Evolutionary conservation across 2,888 invertebrate genomes (phyloP).

Genomic region (Meghimatium bilineatum): DNA sequence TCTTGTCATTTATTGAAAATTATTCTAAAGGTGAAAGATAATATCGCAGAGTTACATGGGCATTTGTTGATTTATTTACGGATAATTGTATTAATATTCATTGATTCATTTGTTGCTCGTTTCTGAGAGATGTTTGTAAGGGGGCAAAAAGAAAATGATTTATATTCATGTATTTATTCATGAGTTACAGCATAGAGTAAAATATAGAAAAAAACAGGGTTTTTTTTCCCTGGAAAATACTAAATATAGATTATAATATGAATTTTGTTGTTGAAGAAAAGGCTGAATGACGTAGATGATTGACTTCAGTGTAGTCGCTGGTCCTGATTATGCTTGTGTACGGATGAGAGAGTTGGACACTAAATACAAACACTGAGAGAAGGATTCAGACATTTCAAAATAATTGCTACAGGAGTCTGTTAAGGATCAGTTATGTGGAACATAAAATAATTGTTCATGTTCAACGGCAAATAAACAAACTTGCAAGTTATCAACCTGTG

Average conservation of each 20-base stretch:
- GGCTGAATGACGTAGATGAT: too few relatives aligned
- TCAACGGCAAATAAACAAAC: too few relatives aligned
- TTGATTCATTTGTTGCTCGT: neutral
- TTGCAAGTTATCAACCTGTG: too few relatives aligned
- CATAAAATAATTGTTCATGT: too few relatives aligned
- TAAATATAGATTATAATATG: neutral
- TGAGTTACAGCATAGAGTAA: neutral
- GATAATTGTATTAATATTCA: slow-evolving; percentile 1
- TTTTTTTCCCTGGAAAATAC: neutral
- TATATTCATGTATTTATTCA: neutral
- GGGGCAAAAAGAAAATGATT: neutral
- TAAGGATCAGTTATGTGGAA: too few relatives aligned
- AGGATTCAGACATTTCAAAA: too few relatives aligned
- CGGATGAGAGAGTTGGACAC: too few relatives aligned
- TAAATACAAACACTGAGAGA: too few relatives aligned
- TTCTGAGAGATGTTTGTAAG: neutral
- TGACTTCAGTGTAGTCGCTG: too few relatives aligned
- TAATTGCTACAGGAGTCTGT: too few relatives aligned
- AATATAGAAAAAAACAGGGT: neutral
- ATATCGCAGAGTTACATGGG: neutral
- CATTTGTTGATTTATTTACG: neutral
- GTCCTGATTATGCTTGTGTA: too few relatives aligned
- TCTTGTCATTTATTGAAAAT: slow-evolving; percentile 14
- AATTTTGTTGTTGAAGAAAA: too few relatives aligned
- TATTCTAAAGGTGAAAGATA: slow-evolving; percentile 19